Conservation (phyloP, 2,888 invertebrate genomes). For the Lithophane ornitopus region DNA sequence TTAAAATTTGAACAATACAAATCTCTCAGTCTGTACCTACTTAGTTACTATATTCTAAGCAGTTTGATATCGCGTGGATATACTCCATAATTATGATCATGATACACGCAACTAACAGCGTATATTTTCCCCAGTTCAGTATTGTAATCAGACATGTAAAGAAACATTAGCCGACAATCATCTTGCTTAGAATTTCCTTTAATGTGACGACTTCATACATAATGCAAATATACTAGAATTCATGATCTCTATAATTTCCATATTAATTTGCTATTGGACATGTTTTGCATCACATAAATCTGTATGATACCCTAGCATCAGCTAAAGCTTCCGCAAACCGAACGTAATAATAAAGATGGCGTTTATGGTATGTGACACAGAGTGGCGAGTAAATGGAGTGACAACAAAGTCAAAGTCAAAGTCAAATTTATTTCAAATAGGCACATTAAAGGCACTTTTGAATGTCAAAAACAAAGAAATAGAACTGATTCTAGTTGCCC, state of each 20-base stretch:
- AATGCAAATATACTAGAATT: constrained; percentile 68
- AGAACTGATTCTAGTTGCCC: too few relatives aligned
- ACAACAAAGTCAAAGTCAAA: too few relatives aligned
- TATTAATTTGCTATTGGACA: constrained; percentile 64
- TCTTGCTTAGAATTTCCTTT: constrained; percentile 52
- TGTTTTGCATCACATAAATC: constrained; percentile 59
- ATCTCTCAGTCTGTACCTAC: too few relatives aligned
- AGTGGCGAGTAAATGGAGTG: constrained; percentile 3
- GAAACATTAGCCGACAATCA: constrained; percentile 28
- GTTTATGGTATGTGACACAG: constrained; percentile 16
- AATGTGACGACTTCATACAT: constrained; percentile 74
- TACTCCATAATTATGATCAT: background rate
- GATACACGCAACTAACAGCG: background rate
- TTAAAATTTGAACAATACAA: too few relatives aligned
- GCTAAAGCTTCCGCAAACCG: constrained; percentile 56
- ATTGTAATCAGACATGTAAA: constrained; percentile 27
- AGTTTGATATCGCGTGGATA: too few relatives aligned
- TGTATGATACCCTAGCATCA: constrained; percentile 50
- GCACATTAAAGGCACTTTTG: too few relatives aligned
- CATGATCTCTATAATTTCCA: constrained; percentile 70
- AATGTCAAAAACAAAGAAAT: too few relatives aligned
- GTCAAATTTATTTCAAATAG: too few relatives aligned
- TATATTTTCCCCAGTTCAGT: constrained; percentile 8
- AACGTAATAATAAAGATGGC: constrained; percentile 42
- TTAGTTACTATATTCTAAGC: too few relatives aligned